Evolutionary conservation across 2,113 vertebrate species (phyloP).

Genomic region (Falcunculus frontatus): DNA sequence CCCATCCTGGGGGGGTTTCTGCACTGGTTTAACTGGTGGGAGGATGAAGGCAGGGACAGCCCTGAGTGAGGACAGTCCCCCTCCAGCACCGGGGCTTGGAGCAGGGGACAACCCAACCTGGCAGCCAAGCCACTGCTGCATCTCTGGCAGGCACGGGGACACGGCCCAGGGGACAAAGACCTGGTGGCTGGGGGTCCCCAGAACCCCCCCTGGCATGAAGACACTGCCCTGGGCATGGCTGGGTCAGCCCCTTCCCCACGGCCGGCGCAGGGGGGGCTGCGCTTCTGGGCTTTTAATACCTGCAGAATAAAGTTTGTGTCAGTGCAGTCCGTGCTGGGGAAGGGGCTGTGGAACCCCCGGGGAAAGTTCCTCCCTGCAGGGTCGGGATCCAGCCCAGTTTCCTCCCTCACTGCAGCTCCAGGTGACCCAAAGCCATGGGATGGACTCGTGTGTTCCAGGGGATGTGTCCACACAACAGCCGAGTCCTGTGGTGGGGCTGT

Average conservation of each 20-base stretch:
- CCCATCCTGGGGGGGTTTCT: neutral
- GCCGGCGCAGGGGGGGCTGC: accelerated
- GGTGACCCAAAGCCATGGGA: accelerated
- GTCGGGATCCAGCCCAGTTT: accelerated
- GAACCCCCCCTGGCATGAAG: neutral
- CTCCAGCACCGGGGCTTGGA: accelerated
- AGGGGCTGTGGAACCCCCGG: accelerated
- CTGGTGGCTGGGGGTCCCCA: accelerated
- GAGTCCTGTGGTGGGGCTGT: accelerated
- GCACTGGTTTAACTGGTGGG: accelerated
- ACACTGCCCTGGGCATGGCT: accelerated
- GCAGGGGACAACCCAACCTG: neutral
- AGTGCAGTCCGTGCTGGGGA: constrained; percentile 42
- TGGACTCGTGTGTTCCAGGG: neutral
- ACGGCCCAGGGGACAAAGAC: neutral
- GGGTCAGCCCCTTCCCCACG: neutral
- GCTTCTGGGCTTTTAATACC: constrained; percentile 60
- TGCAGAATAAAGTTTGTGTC: constrained; percentile 76
- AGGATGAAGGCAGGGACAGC: neutral
- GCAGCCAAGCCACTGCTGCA: accelerated
- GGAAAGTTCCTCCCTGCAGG: neutral
- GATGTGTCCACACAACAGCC: accelerated
- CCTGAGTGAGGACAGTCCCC: neutral
- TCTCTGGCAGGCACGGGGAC: neutral
- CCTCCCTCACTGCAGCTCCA: neutral